These are phyloP conservation scores for Pangasius djambal DNA, from an alignment of 2,797 vertebrate species.

Conservation along the genomic window DNA sequence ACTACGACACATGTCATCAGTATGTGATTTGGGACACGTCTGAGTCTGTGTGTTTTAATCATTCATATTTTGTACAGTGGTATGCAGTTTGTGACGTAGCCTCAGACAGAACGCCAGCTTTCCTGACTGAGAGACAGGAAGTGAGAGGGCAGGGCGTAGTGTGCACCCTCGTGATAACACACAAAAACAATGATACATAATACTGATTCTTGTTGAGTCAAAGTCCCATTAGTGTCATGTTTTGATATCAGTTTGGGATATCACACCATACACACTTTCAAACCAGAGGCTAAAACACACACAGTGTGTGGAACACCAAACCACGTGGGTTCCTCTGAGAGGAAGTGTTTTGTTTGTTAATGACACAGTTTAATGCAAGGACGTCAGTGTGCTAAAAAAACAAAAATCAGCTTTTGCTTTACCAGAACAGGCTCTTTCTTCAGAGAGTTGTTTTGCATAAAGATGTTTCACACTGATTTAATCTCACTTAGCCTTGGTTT, in stretches of 20 bases:
- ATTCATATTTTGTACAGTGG: neutral
- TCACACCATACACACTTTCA: neutral
- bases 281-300: neutral
- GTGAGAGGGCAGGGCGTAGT: conserved; percentile 61
- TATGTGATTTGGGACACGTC: neutral
- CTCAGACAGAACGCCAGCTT: conserved; percentile 50
- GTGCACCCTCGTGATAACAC: conserved; percentile 60
- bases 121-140: conserved; percentile 75
- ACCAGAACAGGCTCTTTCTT: conserved; percentile 48
- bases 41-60: neutral
- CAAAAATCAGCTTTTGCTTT: conserved; percentile 17
- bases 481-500: neutral
- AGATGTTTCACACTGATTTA: neutral
- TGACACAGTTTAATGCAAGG: conserved; percentile 64
- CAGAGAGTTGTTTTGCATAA: neutral
- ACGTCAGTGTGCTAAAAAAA: conserved; percentile 51
- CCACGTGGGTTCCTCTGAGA: conserved; percentile 46
- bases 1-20: neutral
- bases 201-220: conserved; percentile 59
- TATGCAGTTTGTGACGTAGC: neutral
- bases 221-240: conserved; percentile 25
- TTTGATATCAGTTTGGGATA: conserved; percentile 25
- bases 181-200: conserved; percentile 49
- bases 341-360: conserved; percentile 68
- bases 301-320: neutral